These are phyloP conservation scores for Dysdera silvatica DNA, from an alignment of 1,140 invertebrate species.

Conservation along the genomic window DNA sequence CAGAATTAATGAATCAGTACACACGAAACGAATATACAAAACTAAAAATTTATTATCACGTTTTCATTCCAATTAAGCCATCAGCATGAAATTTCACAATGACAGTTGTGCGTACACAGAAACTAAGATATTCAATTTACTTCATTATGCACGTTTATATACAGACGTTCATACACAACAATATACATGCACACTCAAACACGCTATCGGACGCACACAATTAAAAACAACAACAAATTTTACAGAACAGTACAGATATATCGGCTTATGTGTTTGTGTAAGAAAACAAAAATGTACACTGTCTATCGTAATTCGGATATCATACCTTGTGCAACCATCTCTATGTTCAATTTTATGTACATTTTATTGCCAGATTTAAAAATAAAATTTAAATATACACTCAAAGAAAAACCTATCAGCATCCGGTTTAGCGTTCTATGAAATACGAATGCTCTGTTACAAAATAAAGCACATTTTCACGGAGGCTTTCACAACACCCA, in stretches of 20 bases:
- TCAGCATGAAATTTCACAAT: conserved; percentile 31
- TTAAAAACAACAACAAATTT: neutral
- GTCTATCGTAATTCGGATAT: neutral
- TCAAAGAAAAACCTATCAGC: no score
- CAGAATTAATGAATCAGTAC: no score
- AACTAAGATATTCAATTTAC: neutral
- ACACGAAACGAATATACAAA: conserved; percentile 25
- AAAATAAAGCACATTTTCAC: no score
- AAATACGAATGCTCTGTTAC: no score
- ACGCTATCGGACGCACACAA: neutral
- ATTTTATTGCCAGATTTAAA: no score
- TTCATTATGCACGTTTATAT: neutral
- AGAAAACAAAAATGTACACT: neutral
- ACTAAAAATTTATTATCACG: conserved; percentile 31
- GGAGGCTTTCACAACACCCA: no score
- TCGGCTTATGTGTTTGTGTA: neutral
- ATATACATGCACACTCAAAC: neutral
- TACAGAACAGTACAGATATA: neutral
- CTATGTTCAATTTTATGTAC: no score
- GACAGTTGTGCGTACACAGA: conserved; percentile 28
- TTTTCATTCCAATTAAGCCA: conserved; percentile 17
- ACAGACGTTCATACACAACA: neutral
- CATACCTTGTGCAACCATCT: no score
- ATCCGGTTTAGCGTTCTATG: no score
- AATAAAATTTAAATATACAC: no score